Evolutionary conservation across 1,140 invertebrate genomes (phyloP).

Genomic region (Sitodiplosis mosellana): DNA sequence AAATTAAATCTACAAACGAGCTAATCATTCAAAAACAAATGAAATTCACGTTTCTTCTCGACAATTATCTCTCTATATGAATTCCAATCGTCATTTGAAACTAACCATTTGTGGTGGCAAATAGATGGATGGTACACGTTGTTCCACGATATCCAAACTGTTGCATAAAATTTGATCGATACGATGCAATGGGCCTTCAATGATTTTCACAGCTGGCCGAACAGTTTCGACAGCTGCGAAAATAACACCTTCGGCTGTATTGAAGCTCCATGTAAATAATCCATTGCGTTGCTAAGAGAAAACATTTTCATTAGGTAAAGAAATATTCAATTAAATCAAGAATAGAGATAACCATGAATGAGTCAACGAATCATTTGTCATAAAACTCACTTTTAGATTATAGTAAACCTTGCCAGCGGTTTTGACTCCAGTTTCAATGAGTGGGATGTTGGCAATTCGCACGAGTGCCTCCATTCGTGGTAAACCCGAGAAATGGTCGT

Average conservation of each 20-base stretch:
- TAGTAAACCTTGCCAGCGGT: conserved; percentile 47
- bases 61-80: too few species aligned
- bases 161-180: conserved; percentile 55
- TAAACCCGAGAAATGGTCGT: background rate
- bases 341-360: conserved; percentile 1
- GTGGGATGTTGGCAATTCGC: conserved; percentile 45
- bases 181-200: conserved; percentile 47
- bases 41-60: too few species aligned
- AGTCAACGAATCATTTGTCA: background rate
- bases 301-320: background rate
- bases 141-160: conserved; percentile 56
- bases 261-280: conserved; percentile 51
- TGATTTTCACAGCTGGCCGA: conserved; percentile 40
- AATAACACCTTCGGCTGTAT: conserved; percentile 48
- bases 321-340: conserved; percentile 3
- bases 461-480: conserved; percentile 36
- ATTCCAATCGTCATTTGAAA: conserved; percentile 2
- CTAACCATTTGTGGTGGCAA: conserved; percentile 56
- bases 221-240: conserved; percentile 43
- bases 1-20: too few species aligned
- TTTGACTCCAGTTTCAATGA: conserved; percentile 47
- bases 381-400: conserved; percentile 39
- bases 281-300: background rate
- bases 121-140: conserved; percentile 53
- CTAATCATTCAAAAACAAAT: too few species aligned